Base-by-base conservation (phyloP, 2,888 invertebrate species). In the Mythimna albipuncta region DNA sequence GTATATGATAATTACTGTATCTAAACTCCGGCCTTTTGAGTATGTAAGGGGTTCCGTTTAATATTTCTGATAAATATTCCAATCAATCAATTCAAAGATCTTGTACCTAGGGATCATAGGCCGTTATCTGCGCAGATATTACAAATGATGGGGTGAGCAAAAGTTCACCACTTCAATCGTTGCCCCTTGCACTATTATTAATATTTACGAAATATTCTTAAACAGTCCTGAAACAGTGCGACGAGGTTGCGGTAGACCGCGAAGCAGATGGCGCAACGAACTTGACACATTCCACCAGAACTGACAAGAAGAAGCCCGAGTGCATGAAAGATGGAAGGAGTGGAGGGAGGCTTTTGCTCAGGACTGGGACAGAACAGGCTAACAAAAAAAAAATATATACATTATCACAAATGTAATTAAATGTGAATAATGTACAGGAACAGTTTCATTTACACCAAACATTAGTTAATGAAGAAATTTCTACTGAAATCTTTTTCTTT, bases 401-500 rank as follows among this genome's bases (percentile, higher is more conserved):
- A 32, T 10, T 16, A 26, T n/a, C 0, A 21, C 13, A 21, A 9
- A 26, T 13, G 19, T 9, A 11, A 41, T 55, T 35, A 41, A 0
- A 16, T 4, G 11, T 55, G 26, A 58, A 52, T 38, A 26, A 47
- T 38, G 11, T 13, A 13, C 6, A 38, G 2, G 7, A 2, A 13
- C 19, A 71, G 9, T n/a, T 26, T n/a, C 2, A 38, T 47, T 47
- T n/a, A 19, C 52, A n/a, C 21, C 26, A 67, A 78, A 21, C 58
- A 54, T 38, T 10, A 58, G 44, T 55, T 64, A 64, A 64, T 61
- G 63, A 71, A 41, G 2, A 70, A 52, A 6, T 58, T 72, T 68
- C 72, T 64, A 44, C 44, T 38, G 16, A 16, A 69, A 73, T 63
- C 38, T 68, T 62, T 68, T 79, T 64, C 77, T 70, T 61, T 55